These are phyloP conservation scores for Meghimatium bilineatum DNA, from an alignment of 2,888 invertebrate species.

Conservation along the genomic window DNA sequence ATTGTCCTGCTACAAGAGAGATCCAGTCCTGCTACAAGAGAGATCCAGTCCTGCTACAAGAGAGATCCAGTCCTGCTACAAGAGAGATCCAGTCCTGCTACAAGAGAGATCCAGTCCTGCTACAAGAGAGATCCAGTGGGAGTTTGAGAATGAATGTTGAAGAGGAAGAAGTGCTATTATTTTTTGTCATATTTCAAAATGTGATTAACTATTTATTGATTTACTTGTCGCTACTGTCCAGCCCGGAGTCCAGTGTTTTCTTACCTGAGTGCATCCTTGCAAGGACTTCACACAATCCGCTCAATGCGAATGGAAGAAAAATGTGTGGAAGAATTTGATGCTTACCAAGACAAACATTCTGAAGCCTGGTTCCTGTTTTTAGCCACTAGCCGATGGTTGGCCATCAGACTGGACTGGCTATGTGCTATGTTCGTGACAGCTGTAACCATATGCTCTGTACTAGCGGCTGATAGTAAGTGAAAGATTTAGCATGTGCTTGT, in stretches of 20 bases:
- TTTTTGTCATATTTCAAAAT: no score
- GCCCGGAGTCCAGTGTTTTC: constrained; percentile 95
- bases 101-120: no score
- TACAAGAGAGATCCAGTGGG: no score
- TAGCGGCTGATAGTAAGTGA: constrained; percentile 80
- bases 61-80: no score
- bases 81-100: no score
- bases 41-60: no score
- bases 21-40: no score
- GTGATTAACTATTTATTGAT: no score
- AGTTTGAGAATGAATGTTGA: no score
- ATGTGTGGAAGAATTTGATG: constrained; percentile 81
- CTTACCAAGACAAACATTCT: constrained; percentile 84
- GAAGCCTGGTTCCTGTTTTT: constrained; percentile 95
- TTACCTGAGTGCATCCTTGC: constrained; percentile 91
- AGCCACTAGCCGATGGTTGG: constrained; percentile 92
- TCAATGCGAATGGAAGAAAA: constrained; percentile 89
- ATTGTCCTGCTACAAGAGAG: no score
- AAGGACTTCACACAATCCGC: constrained; percentile 93
- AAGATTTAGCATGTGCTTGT: neutral
- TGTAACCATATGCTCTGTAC: constrained; percentile 90
- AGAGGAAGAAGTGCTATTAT: no score
- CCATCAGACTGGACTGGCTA: constrained; percentile 92
- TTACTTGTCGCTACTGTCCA: constrained; percentile 72
- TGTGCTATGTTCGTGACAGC: constrained; percentile 90